A percentile compares a stretch with the other conserved stretches of the same genome.
Conservation (phyloP, 1,140 invertebrate species). For the Idris sp. region DNA sequence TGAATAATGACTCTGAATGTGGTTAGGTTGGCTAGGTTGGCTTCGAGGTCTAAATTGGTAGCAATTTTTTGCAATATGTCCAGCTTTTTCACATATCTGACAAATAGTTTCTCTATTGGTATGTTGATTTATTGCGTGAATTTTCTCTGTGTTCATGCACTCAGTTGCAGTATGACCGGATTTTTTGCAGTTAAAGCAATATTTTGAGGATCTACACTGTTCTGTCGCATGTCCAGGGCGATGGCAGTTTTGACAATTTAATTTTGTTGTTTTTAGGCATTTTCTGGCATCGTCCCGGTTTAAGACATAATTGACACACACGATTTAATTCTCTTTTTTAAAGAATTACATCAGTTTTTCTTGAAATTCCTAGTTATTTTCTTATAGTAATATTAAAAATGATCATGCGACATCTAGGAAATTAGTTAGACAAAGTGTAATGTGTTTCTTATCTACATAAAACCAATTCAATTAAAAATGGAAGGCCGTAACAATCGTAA, state of each 20-base stretch:
- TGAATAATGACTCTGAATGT: not conserved
- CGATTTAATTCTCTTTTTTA: too few relatives aligned
- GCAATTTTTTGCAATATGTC: not conserved
- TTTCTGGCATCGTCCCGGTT: not conserved
- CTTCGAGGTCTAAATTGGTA: not conserved
- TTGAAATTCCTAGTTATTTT: too few relatives aligned
- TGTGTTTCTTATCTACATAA: too few relatives aligned
- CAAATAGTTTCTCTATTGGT: not conserved
- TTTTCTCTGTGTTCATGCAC: not conserved
- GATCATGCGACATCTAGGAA: too few relatives aligned
- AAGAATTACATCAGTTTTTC: too few relatives aligned
- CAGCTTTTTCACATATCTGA: not conserved
- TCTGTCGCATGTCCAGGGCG: not conserved
- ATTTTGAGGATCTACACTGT: too few relatives aligned
- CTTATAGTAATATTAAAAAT: too few relatives aligned
- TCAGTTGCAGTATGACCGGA: not conserved
- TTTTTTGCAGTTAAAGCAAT: slow-evolving; percentile 6
- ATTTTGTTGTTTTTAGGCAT: too few relatives aligned
- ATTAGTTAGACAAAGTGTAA: too few relatives aligned
- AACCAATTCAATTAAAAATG: too few relatives aligned
- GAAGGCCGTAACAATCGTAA: too few relatives aligned
- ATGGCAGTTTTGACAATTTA: too few relatives aligned
- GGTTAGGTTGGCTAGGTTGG: not conserved
- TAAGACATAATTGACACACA: not conserved
- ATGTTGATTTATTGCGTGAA: not conserved